phyloP scores from a whole-genome alignment of 2,888 invertebrate genomes.

The Oxycera nigricornis region DNA sequence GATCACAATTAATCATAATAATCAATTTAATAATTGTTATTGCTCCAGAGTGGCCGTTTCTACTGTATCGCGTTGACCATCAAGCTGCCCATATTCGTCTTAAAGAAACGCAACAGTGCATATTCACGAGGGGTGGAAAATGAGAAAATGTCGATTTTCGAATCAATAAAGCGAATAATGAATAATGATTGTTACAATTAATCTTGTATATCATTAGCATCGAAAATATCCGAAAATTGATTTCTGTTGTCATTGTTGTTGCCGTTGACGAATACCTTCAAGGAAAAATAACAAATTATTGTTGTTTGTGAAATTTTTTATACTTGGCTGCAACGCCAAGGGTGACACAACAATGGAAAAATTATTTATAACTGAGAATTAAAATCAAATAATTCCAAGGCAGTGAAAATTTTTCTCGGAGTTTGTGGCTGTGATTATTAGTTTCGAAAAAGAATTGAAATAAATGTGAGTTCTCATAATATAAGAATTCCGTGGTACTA shows the following conservation, averaged over 20 bases:
- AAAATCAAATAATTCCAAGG: no score
- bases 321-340: no score
- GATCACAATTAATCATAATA: constrained; percentile 24
- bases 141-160: background rate
- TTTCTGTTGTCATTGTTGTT: background rate
- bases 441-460: background rate
- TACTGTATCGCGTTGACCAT: background rate
- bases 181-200: background rate
- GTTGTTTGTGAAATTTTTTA: background rate
- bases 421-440: background rate
- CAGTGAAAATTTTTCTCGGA: no score
- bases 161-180: background rate
- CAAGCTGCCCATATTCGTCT: background rate
- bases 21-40: constrained; percentile 7
- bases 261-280: background rate
- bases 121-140: background rate
- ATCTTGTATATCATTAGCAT: constrained; percentile 14
- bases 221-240: constrained; percentile 12
- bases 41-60: background rate
- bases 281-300: background rate
- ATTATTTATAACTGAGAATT: no score
- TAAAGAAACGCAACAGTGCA: background rate
- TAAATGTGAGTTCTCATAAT: background rate
- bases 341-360: no score
- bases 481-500: background rate